Conservation (phyloP, 1,140 invertebrate species). For the Platyscapa corneri region DNA sequence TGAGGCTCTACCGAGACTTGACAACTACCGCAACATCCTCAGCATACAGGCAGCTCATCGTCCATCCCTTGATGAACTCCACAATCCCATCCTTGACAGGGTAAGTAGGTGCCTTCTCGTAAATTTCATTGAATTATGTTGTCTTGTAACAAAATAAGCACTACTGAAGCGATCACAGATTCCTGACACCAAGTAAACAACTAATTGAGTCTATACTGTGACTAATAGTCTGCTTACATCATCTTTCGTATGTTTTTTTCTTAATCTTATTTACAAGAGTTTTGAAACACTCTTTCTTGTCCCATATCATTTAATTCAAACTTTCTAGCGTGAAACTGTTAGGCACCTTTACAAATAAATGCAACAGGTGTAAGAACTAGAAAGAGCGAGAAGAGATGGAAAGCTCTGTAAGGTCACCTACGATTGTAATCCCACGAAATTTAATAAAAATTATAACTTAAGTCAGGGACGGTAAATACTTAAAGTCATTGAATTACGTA, state of each 20-base stretch:
- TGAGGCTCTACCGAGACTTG: conserved; percentile 91
- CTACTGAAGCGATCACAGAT: not conserved
- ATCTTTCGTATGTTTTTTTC: not conserved
- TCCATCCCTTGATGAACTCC: conserved; percentile 94
- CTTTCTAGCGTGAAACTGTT: not conserved
- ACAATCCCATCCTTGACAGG: conserved; percentile 89
- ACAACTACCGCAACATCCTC: conserved; percentile 96
- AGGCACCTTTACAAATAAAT: not conserved
- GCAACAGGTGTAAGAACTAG: conserved; percentile 1
- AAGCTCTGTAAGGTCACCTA: not conserved
- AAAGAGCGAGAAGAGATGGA: not conserved
- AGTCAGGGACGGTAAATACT: conserved; percentile 7
- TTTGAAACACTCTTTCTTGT: no score
- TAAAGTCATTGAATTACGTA: conserved; percentile 40
- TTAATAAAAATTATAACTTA: not conserved
- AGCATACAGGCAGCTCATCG: conserved; percentile 91
- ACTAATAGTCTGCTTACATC: not conserved
- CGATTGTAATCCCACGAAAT: conserved; percentile 21
- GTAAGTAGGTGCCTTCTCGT: conserved; percentile 70
- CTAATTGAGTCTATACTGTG: not conserved
- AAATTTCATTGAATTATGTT: not conserved
- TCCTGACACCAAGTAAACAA: not conserved
- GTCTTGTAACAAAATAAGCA: not conserved
- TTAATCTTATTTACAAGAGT: no score
- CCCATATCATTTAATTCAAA: no score